These are phyloP conservation scores for Tachysurus fulvidraco DNA, from an alignment of 2,113 vertebrate genomes.

Conservation along the genomic window DNA sequence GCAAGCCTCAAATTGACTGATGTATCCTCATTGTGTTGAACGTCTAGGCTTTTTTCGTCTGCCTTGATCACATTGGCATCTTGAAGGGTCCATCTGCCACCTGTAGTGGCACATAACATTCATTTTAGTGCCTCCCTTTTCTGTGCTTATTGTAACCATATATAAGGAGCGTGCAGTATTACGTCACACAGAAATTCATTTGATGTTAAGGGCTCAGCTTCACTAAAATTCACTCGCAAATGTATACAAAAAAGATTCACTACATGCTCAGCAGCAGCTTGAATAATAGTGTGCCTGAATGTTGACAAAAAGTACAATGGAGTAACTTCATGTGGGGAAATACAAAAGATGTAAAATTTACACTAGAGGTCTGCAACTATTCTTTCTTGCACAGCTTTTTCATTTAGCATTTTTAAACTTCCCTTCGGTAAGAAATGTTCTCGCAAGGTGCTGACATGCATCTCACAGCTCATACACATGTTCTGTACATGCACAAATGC, in stretches of 20 bases:
- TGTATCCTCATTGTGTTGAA: background rate
- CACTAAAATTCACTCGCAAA: background rate
- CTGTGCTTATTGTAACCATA: constrained; percentile 50
- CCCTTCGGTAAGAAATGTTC: constrained; percentile 42
- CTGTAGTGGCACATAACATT: background rate
- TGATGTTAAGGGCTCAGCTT: background rate
- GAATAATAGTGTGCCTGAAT: background rate
- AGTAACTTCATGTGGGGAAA: background rate
- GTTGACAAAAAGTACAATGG: constrained; percentile 1
- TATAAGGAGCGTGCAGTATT: constrained; percentile 1
- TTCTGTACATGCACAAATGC: background rate
- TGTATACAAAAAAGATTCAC: background rate
- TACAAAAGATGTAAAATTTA: constrained; percentile 7
- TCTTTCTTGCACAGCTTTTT: constrained; percentile 45
- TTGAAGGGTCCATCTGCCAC: background rate
- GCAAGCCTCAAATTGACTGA: background rate
- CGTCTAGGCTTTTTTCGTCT: constrained; percentile 2
- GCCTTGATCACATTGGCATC: background rate
- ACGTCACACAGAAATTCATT: background rate
- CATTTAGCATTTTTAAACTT: constrained; percentile 2
- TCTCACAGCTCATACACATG: constrained; percentile 20
- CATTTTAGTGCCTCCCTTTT: background rate
- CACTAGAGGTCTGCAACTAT: background rate
- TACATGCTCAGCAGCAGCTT: constrained; percentile 7
- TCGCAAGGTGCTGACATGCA: constrained; percentile 43